Percentiles rank a stretch among this genome's conserved stretches.
phyloP scores from a whole-genome alignment of 2,888 invertebrate species.

The Diplolepis rosae region DNA sequence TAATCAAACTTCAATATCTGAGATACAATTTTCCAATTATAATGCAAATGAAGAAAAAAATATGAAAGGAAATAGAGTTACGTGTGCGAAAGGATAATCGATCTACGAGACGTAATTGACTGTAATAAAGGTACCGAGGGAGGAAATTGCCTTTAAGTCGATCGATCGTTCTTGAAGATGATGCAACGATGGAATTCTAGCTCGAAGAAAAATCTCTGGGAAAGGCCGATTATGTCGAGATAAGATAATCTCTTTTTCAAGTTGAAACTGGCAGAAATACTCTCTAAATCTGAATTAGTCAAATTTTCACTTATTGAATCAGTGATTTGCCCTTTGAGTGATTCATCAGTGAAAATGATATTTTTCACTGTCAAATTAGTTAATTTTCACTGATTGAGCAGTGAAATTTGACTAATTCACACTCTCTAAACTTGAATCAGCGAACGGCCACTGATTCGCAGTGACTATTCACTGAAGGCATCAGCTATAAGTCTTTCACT shows the following conservation, averaged over 20 bases:
- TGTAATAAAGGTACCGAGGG: slow-evolving; percentile 45
- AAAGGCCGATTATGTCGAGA: slow-evolving; percentile 11
- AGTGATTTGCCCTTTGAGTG: not conserved
- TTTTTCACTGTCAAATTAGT: too few relatives aligned
- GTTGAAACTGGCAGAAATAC: not conserved
- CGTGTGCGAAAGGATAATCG: slow-evolving; percentile 52
- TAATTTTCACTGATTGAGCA: too few relatives aligned
- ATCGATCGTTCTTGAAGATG: slow-evolving; percentile 22
- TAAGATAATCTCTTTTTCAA: not conserved
- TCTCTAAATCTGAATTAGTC: not conserved
- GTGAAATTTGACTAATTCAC: too few relatives aligned
- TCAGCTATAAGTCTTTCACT: too few relatives aligned
- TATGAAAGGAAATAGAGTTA: slow-evolving; percentile 54
- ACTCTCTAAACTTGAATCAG: too few relatives aligned
- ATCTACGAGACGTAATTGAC: slow-evolving; percentile 57
- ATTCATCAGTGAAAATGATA: not conserved
- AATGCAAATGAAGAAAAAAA: not conserved
- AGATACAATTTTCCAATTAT: not conserved
- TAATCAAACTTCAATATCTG: too few relatives aligned
- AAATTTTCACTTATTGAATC: not conserved
- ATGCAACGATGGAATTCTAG: slow-evolving; percentile 21
- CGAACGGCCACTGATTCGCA: too few relatives aligned
- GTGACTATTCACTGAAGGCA: too few relatives aligned
- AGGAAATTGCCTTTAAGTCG: slow-evolving; percentile 44
- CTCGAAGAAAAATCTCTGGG: slow-evolving; percentile 2